Conservation (phyloP, 2,113 vertebrate genomes). For the Eptesicus fuscus region DNA sequence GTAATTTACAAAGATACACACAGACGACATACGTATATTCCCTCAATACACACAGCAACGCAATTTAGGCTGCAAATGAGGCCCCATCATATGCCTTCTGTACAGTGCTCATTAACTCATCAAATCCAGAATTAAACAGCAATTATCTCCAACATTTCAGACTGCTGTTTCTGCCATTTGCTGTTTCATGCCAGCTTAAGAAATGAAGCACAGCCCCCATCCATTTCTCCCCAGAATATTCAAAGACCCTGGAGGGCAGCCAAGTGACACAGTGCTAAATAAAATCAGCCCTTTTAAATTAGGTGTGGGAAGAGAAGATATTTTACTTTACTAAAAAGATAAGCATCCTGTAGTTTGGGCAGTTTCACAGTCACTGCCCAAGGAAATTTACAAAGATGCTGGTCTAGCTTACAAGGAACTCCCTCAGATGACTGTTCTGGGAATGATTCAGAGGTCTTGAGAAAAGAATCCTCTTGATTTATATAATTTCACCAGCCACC, state of each 20-base stretch:
- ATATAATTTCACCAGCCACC: slow-evolving; percentile 28
- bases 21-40: slow-evolving; percentile 60
- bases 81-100: slow-evolving; percentile 54
- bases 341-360: slow-evolving; percentile 8
- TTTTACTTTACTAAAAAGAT: slow-evolving; percentile 13
- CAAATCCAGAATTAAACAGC: slow-evolving; percentile 56
- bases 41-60: neutral
- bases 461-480: slow-evolving; percentile 27
- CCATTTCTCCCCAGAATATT: neutral
- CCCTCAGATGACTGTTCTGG: slow-evolving; percentile 13
- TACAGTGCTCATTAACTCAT: neutral
- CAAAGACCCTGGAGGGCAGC: slow-evolving; percentile 21
- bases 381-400: slow-evolving; percentile 15
- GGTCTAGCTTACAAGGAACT: neutral
- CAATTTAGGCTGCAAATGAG: slow-evolving; percentile 35
- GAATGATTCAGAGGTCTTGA: neutral
- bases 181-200: slow-evolving; percentile 32
- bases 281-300: slow-evolving; percentile 49
- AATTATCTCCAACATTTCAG: slow-evolving; percentile 71
- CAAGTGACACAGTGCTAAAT: slow-evolving; percentile 27
- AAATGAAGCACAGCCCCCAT: neutral
- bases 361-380: slow-evolving; percentile 23
- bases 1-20: slow-evolving; percentile 71
- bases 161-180: slow-evolving; percentile 34
- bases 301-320: slow-evolving; percentile 27